Evolutionary conservation across 2,888 invertebrate genomes (phyloP), one percentile per base, ranked within the genome.

Genomic region (Anorthoa munda): DNA sequence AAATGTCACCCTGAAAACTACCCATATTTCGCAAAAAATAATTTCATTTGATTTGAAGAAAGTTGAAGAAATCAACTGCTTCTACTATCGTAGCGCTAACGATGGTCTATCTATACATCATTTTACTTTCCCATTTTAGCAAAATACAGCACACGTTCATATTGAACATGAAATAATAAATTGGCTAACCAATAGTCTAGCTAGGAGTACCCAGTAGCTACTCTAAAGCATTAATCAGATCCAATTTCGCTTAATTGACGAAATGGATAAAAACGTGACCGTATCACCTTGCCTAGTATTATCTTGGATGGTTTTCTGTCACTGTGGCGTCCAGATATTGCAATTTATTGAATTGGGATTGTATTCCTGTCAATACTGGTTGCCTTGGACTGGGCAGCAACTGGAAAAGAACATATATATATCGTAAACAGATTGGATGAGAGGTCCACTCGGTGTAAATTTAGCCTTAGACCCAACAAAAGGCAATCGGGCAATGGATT

Each of bases 181-280:
- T 39, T 39, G 39, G 39, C 39, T 39, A 9, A 39, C 39, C 39
- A 48, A 56, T 56, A 15, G 56, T 48, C 5, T 48, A 56, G 2
- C 46, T 23, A 45, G 39, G 39, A 39, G 39, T 39, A 39, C 39
- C 39, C 39, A 39, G 18, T 69, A 69, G 21, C 45, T 59, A 61
- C 21, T 70, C 23, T 50, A 65, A 18, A 48, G 56, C 46, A 56
- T 48, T 18, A 56, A 61, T 61, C 46, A 55, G 13, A 31, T 75
- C 45, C 45, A 70, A 75, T 77, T 77, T 70, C 77, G 70, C 70
- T 61, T 51, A 61, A 56, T 77, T 63, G 31, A 69, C 46, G 50
- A 70, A 75, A 70, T 70, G 4, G 50, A 45, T 46, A 9, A 45
- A 69, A 77, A 75, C 77, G 56, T 61, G 69, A 61, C 61, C 31